These are phyloP conservation scores for Lagria hirta DNA, from an alignment of 2,888 invertebrate species.

Conservation along the genomic window DNA sequence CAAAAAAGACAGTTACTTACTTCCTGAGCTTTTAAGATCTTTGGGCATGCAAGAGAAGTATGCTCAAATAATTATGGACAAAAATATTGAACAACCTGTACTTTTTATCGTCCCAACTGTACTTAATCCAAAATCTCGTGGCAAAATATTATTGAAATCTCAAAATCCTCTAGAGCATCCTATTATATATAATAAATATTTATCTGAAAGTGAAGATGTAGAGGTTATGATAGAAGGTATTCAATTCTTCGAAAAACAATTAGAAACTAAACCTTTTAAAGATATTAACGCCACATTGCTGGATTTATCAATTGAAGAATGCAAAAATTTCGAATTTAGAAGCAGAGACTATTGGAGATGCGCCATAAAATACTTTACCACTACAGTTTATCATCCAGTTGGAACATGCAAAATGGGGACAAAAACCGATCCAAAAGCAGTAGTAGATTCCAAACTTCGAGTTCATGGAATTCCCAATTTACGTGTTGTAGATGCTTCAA, in stretches of 20 bases:
- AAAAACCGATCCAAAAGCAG: slow-evolving; percentile 58
- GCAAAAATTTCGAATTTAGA: slow-evolving; percentile 48
- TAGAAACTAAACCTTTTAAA: slow-evolving; percentile 52
- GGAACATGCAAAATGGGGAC: slow-evolving; percentile 66
- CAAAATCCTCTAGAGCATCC: slow-evolving; percentile 62
- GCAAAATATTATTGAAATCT: slow-evolving; percentile 59
- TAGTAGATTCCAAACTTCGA: slow-evolving; percentile 68
- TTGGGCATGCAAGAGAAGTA: slow-evolving; percentile 44
- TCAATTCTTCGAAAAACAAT: slow-evolving; percentile 48
- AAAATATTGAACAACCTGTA: slow-evolving; percentile 22
- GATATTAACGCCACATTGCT: slow-evolving; percentile 47
- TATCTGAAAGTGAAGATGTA: slow-evolving; percentile 59
- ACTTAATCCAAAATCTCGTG: slow-evolving; percentile 57
- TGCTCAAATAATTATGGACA: slow-evolving; percentile 19
- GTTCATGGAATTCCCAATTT: slow-evolving; percentile 68
- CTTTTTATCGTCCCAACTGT: slow-evolving; percentile 30
- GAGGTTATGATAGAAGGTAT: slow-evolving; percentile 57
- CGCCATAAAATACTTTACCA: slow-evolving; percentile 44
- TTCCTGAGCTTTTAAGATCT: slow-evolving; percentile 21
- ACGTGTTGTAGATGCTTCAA: slow-evolving; percentile 76
- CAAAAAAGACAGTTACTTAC: slow-evolving; percentile 42
- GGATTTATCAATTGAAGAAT: slow-evolving; percentile 54
- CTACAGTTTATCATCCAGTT: slow-evolving; percentile 43
- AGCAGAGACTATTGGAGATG: slow-evolving; percentile 59
- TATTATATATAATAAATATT: slow-evolving; percentile 64